These are phyloP conservation scores for Spinus pinus DNA, from an alignment of 2,797 vertebrate species.

Conservation along the genomic window DNA sequence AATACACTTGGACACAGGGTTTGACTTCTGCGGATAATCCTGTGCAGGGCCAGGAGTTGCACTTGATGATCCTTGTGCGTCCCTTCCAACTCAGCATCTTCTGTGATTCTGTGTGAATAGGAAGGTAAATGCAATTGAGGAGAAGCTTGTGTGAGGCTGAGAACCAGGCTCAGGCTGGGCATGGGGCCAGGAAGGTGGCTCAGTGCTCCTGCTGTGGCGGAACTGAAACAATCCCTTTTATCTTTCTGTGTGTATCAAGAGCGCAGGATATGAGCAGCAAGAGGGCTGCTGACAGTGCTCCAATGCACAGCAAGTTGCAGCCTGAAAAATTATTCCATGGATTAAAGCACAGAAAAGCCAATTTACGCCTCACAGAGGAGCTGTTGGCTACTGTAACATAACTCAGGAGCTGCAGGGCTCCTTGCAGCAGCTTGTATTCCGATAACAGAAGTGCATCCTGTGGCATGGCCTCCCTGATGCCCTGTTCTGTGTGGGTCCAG, in stretches of 20 bases:
- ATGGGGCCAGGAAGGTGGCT: not conserved
- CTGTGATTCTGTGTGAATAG: not conserved
- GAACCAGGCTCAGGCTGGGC: not conserved
- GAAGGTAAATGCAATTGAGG: not conserved
- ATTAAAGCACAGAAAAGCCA: not conserved
- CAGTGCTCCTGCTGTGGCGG: fast-evolving
- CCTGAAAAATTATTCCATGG: not conserved
- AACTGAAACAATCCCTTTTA: not conserved
- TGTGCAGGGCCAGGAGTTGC: not conserved
- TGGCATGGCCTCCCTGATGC: not conserved
- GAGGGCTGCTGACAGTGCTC: not conserved
- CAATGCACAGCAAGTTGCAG: not conserved
- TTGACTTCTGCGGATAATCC: not conserved
- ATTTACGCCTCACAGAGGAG: slow-evolving; percentile 41
- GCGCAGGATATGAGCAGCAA: fast-evolving
- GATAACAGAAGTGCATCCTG: not conserved
- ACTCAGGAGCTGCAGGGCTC: not conserved
- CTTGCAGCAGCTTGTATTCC: not conserved
- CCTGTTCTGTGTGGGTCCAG: not conserved
- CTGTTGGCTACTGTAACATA: slow-evolving; percentile 24
- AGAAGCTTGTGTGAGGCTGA: not conserved
- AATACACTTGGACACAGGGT: not conserved
- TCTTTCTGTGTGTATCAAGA: not conserved
- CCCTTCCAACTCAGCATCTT: not conserved
- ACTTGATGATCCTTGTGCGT: not conserved